Conservation (phyloP, 1,140 invertebrate genomes). For the Phthorimaea operculella region DNA sequence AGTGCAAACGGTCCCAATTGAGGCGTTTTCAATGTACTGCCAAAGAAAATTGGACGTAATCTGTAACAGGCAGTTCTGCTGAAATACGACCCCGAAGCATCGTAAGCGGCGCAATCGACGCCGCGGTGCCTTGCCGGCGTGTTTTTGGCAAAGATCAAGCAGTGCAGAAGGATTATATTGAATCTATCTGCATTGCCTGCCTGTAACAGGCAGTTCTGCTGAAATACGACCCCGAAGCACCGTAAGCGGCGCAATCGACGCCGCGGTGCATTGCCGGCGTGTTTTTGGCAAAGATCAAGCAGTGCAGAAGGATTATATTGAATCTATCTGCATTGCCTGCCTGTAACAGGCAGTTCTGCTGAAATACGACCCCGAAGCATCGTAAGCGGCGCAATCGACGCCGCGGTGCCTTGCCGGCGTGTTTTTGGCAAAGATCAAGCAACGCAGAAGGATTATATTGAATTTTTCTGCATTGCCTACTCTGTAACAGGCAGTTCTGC, state of each 20-base stretch:
- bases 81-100: conserved; percentile 45
- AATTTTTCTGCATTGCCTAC: not conserved
- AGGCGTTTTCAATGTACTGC: conserved; percentile 31
- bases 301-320: not conserved
- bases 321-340: not conserved
- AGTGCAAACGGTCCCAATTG: conserved; percentile 11
- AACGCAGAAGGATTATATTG: not conserved
- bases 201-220: conserved; percentile 41
- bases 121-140: conserved; percentile 24
- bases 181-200: not conserved
- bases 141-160: conserved; percentile 29
- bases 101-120: conserved; percentile 44
- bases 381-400: conserved; percentile 43
- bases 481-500: conserved; percentile 38
- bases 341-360: conserved; percentile 40
- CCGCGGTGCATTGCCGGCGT: conserved; percentile 24
- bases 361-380: conserved; percentile 45
- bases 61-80: conserved; percentile 41
- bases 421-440: conserved; percentile 29
- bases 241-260: conserved; percentile 44
- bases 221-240: conserved; percentile 45
- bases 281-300: conserved; percentile 29
- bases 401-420: conserved; percentile 24
- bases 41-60: conserved; percentile 52
- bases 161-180: not conserved